phyloP scores from a whole-genome alignment of 2,888 invertebrate species.

The Pharmacophagus antenor region DNA sequence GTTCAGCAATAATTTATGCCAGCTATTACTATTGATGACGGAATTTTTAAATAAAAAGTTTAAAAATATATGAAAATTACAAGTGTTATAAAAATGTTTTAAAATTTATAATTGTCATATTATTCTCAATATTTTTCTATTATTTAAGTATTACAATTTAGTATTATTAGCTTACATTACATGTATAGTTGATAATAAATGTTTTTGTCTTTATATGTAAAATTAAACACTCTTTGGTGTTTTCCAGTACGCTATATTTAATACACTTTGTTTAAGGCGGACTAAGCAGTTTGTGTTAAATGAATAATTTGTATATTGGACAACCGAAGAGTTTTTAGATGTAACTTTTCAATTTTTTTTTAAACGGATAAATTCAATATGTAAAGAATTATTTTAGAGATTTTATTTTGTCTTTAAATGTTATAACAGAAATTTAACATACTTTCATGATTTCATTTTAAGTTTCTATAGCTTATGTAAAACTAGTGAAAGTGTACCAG shows the following conservation, averaged over 20 bases:
- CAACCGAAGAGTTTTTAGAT: neutral
- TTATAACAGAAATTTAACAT: neutral
- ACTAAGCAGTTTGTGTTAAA: neutral
- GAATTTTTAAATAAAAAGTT: neutral
- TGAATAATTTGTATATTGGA: neutral
- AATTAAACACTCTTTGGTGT: too few species aligned
- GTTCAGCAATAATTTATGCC: too few species aligned
- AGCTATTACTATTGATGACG: too few species aligned
- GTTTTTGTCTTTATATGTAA: too few species aligned
- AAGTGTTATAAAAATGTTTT: neutral
- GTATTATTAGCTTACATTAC: too few species aligned
- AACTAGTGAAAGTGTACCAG: slow-evolving; percentile 10
- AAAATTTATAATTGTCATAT: neutral
- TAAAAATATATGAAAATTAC: neutral
- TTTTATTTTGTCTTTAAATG: neutral
- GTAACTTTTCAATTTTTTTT: neutral
- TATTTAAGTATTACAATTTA: too few species aligned
- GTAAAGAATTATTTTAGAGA: neutral
- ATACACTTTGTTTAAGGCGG: neutral
- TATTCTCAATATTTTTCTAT: neutral
- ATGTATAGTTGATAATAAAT: too few species aligned
- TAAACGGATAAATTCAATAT: neutral
- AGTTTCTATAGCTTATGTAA: slow-evolving; percentile 4
- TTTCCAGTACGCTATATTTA: too few species aligned
- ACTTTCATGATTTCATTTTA: neutral